phyloP scores from a whole-genome alignment of 2,113 vertebrate species.

The Periophthalmus modestus region DNA sequence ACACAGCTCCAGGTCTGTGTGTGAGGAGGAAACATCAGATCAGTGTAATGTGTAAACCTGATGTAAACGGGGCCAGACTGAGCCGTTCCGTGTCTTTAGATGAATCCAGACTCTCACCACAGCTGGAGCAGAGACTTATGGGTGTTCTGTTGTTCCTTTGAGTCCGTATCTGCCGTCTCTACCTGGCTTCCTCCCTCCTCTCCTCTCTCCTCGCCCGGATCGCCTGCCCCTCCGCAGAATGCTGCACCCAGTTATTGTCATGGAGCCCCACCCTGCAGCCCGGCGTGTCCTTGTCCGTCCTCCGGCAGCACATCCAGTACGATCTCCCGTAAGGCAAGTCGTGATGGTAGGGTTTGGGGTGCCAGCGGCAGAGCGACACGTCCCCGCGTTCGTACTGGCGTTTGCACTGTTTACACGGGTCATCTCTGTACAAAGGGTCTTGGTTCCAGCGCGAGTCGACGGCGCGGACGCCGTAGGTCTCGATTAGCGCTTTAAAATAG shows the following conservation, averaged over 20 bases:
- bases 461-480: constrained; percentile 87
- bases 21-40: too few relatives aligned
- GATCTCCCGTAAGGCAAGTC: constrained; percentile 98
- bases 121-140: constrained; percentile 12
- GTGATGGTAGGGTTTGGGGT: constrained; percentile 98
- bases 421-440: constrained; percentile 91
- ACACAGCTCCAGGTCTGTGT: too few relatives aligned
- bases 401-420: constrained; percentile 97
- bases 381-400: constrained; percentile 89
- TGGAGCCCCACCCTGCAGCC: constrained; percentile 92
- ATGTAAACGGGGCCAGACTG: background rate
- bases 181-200: constrained; percentile 80
- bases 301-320: constrained; percentile 98
- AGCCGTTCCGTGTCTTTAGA: background rate
- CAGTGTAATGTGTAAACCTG: background rate
- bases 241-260: constrained; percentile 96
- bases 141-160: background rate
- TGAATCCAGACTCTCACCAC: background rate
- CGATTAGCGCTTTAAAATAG: constrained; percentile 90
- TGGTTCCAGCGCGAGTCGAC: constrained; percentile 92
- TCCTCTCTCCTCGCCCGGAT: constrained; percentile 81
- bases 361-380: constrained; percentile 95
- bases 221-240: constrained; percentile 78
- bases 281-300: constrained; percentile 86
- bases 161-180: constrained; percentile 22